Evolutionary conservation across 2,113 vertebrate species (phyloP).

Genomic region (Coptodon bakossiorum): DNA sequence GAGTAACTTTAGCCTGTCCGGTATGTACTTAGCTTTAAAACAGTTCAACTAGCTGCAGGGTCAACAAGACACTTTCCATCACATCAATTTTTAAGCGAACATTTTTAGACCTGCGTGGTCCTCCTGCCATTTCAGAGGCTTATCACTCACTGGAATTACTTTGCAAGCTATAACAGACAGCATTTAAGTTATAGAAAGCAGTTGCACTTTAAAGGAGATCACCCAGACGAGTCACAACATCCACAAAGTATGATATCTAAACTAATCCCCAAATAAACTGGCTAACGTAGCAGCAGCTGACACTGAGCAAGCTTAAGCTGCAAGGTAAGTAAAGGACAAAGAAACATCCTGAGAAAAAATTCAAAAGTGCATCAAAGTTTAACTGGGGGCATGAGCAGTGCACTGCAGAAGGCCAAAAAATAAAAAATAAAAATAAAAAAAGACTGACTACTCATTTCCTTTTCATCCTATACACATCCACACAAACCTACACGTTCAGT

Average conservation of each 20-base stretch:
- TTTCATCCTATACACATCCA: neutral
- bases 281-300: neutral
- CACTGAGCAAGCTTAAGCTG: neutral
- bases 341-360: conserved; percentile 9
- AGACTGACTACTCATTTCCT: neutral
- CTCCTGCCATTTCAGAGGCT: neutral
- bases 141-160: neutral
- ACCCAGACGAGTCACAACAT: neutral
- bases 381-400: neutral
- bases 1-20: conserved; percentile 1
- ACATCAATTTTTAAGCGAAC: neutral
- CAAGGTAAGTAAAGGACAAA: neutral
- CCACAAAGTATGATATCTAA: neutral
- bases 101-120: neutral
- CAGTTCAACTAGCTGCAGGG: neutral
- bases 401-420: neutral
- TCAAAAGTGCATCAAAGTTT: neutral
- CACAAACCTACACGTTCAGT: neutral
- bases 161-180: neutral
- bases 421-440: neutral
- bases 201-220: neutral
- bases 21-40: neutral
- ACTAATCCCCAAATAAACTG: neutral
- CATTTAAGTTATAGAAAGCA: neutral
- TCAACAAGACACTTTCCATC: neutral